Base-by-base conservation (phyloP, 2,797 vertebrate genomes). In the Sebastolobus alascanus region DNA sequence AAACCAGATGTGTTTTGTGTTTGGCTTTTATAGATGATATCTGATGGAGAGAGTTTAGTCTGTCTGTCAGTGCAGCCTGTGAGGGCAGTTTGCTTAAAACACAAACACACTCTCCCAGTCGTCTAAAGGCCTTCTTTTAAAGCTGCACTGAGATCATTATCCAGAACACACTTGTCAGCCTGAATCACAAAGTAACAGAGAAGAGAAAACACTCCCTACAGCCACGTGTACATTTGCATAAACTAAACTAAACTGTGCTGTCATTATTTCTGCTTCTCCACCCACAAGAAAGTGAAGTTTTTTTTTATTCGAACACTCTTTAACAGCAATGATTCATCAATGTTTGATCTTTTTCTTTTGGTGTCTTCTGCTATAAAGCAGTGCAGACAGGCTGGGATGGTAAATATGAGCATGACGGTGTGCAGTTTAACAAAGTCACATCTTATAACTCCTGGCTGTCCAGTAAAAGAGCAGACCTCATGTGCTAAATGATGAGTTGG, bases 1-100 rank as follows among this genome's bases (percentile, higher is more conserved):
- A 22, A 71, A 75, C 46, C 82, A 87, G 78, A 82, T 90, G 83
- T 61, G 33, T 16, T 65, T 59, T 75, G 50, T 59, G 16, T 56
- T 84, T 66, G 68, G 60, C 27, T 82, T 72, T 82, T 79, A 63
- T 37, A 74, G 73, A 68, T 37, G 46, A 66, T 40, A 33, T 64
- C 1, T 14, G 35, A 75, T 5, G 52, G 35, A 60, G 37, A 37
- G 6, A 6, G 60, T 58, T 58, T 46, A 66, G 69, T 68, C 69
- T 74, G 35, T 50, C 14, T 20, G 43, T 72, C 75, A 46, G 31
- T 11, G 40, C 16, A 61, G 54, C 50, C 12, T 59, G 13, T 63
- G 58, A 80, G 6, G 11, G 56, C 60, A 61, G 72, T 55, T 61
- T 64, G 9, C 22, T 71, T 31, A 63, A 83, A 77, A 77, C 46